These are phyloP conservation scores for Hemicentrotus pulcherrimus DNA, from an alignment of 35 echinoderm and acorn worm species.

Conservation along the genomic window DNA sequence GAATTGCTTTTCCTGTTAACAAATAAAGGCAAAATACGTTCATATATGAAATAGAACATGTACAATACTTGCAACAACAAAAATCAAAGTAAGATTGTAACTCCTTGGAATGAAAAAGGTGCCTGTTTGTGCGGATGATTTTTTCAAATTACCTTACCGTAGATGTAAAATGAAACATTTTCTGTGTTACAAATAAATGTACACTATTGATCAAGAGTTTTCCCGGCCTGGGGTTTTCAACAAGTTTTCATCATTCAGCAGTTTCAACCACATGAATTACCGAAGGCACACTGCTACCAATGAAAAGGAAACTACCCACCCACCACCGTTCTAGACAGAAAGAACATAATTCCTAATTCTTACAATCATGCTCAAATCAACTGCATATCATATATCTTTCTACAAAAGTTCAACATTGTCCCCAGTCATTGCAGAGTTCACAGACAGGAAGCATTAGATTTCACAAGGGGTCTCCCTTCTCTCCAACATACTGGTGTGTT, in stretches of 20 bases:
- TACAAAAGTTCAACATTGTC: neutral
- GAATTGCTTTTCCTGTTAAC: conserved; percentile 80
- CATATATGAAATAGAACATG: neutral
- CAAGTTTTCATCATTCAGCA: neutral
- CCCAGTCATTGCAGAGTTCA: neutral
- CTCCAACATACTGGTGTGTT: neutral
- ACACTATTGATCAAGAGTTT: too few species aligned
- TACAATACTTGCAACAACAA: too few species aligned
- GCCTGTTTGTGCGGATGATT: too few species aligned
- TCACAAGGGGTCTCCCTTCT: neutral
- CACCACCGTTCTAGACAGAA: neutral
- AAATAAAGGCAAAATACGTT: neutral
- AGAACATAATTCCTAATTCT: neutral
- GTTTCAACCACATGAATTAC: neutral
- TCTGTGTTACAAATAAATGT: too few species aligned
- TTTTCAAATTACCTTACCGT: too few species aligned
- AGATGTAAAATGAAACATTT: too few species aligned
- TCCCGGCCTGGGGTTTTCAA: neutral
- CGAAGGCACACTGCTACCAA: neutral
- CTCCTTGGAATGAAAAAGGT: neutral
- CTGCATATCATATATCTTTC: neutral
- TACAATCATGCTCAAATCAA: neutral
- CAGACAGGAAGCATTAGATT: neutral
- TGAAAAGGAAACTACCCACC: neutral
- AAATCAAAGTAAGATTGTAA: neutral